Evolutionary conservation across 2,888 invertebrate species (phyloP).

Genomic region (Andrena camellia): DNA sequence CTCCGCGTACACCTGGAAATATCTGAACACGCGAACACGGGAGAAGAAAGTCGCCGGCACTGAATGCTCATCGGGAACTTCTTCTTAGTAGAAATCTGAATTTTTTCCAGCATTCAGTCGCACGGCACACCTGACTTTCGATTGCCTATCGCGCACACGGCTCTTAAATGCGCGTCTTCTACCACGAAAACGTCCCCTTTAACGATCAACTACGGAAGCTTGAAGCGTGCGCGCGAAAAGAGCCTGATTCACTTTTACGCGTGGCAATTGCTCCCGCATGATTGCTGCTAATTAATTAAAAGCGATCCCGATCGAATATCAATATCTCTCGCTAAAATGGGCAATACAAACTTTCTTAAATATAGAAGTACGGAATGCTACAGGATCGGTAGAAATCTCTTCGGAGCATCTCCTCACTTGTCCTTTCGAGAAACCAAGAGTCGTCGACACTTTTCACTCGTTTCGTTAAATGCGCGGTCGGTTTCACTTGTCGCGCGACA

Average conservation of each 20-base stretch:
- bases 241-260: neutral
- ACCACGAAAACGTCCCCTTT: neutral
- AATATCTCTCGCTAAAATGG: neutral
- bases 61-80: slow-evolving; percentile 66
- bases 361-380: neutral
- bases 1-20: slow-evolving; percentile 37
- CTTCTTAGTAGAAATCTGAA: slow-evolving; percentile 67
- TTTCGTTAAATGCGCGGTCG: slow-evolving; percentile 18
- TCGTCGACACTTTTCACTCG: slow-evolving; percentile 60
- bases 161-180: slow-evolving; percentile 3
- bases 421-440: slow-evolving; percentile 12
- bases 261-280: neutral
- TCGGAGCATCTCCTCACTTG: slow-evolving; percentile 21
- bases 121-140: slow-evolving; percentile 49
- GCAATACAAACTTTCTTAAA: neutral
- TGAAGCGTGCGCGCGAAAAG: neutral
- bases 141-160: slow-evolving; percentile 16
- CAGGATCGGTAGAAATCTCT: neutral
- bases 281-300: neutral
- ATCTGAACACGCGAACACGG: slow-evolving; percentile 59
- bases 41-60: slow-evolving; percentile 74
- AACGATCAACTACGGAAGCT: neutral
- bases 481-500: slow-evolving; percentile 72
- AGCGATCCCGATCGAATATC: neutral
- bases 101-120: slow-evolving; percentile 60